Evolutionary conservation across 92 coral and sea anemone species (phyloP), one percentile per base, ranked within the genome.

Genomic region (Parazoanthus swiftii): DNA sequence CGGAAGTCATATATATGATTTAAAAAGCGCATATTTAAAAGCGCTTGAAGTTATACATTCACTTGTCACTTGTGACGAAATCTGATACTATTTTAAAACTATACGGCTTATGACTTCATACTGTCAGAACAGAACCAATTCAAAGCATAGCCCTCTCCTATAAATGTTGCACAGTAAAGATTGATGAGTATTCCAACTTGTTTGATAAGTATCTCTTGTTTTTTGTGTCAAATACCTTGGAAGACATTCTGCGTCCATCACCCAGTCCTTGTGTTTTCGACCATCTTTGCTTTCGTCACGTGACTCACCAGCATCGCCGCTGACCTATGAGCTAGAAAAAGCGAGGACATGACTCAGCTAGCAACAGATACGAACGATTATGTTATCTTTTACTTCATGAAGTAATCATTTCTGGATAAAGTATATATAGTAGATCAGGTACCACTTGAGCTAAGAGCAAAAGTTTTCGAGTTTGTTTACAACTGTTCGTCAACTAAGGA

Each of bases 261-360:
- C 1, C 33, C 33, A 29, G 33, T 29, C 33, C 29, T 43, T 70
- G 26, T 68, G 15, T 36, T 39, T 44, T 48, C 66, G 66, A 67
- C 77, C 86, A 66, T 83, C 86, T 83, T 33, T 50, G 85, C 83
- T 79, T 67, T 82, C 26, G 26, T 83, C 86, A 83, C 86, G 59
- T 83, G 86, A 68, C 29, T 37, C 35, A 4, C 3, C 29, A 44
- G 14, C 9, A 6, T 5, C 25, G 44, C 86, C 86, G 86, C 86
- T 82, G 86, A 68, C 86, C 77, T 8, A 11, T 9, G 51, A 46
- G 51, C 9, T 46, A 65, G 0, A 29, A 29, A 29, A 29, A 29
- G 33, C 33, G 33, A 20, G 71, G 71, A 65, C 71, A 65, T 18
- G 51, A 46, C 42, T 39, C 42, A 29, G 33, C 33, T 29, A 29